Conservation (phyloP, 1,140 invertebrate species). For the Cephus cinctus region DNA sequence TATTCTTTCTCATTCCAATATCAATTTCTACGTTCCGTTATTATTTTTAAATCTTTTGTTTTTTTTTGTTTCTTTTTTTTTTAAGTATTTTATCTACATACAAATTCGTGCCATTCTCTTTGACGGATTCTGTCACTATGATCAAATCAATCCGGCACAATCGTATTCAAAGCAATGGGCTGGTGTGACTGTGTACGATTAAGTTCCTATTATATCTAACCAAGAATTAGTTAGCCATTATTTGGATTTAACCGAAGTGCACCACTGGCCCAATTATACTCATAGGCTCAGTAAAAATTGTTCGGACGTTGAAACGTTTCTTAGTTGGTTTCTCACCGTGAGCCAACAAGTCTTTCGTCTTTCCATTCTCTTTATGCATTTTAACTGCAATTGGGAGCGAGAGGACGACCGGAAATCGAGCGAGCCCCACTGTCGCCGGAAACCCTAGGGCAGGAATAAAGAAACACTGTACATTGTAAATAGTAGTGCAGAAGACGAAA, state of each 20-base stretch:
- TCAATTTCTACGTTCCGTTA: background rate
- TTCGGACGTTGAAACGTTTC: no score
- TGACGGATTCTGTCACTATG: no score
- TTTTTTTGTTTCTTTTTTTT: background rate
- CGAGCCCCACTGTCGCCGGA: conserved; percentile 20
- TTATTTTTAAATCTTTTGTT: background rate
- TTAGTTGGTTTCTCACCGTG: no score
- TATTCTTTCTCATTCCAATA: background rate
- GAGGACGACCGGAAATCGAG: conserved; percentile 6
- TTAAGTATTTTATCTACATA: no score
- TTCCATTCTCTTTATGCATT: background rate
- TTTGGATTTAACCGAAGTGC: conserved; percentile 20
- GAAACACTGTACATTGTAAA: conserved; percentile 55
- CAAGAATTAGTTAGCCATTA: conserved; percentile 29
- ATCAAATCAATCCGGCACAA: background rate
- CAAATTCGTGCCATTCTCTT: no score
- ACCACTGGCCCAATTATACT: background rate
- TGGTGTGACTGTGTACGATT: conserved; percentile 30
- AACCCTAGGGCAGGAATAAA: conserved; percentile 48
- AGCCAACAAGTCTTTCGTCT: background rate
- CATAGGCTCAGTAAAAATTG: no score
- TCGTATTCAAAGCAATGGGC: background rate
- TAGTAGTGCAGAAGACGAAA: conserved; percentile 43
- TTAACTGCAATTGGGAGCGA: background rate
- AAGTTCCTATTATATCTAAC: conserved; percentile 44